Percentiles rank a stretch among this genome's conserved stretches.
These are phyloP conservation scores for Aramus guarauna DNA, from an alignment of 2,113 vertebrate species.

Conservation along the genomic window DNA sequence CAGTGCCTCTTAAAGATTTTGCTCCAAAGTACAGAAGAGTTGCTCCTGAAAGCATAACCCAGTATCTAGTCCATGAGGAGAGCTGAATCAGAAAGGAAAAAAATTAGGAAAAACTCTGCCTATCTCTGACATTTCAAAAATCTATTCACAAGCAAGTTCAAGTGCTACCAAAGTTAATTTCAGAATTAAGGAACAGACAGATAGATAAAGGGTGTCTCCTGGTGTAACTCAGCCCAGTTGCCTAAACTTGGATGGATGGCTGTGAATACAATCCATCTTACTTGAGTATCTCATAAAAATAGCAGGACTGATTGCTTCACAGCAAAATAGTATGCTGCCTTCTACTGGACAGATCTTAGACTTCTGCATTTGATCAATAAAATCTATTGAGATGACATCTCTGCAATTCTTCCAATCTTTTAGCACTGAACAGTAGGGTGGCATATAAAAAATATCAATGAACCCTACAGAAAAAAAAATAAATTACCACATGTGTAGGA, in stretches of 20 bases:
- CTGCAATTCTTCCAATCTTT: not conserved
- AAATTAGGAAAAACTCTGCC: not conserved
- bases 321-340: not conserved
- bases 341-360: not conserved
- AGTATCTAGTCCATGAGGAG: conserved; percentile 85
- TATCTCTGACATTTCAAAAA: not conserved
- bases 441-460: not conserved
- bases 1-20: conserved; percentile 89
- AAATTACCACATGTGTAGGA: not conserved
- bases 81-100: conserved; percentile 62
- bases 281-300: not conserved
- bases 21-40: conserved; percentile 90
- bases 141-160: not conserved
- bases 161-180: not conserved
- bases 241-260: not conserved
- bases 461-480: not conserved
- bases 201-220: not conserved
- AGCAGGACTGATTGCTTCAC: not conserved
- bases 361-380: not conserved
- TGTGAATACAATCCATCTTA: not conserved
- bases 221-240: not conserved
- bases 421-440: not conserved
- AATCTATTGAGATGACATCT: not conserved
- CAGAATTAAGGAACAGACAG: not conserved
- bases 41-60: conserved; percentile 88